Evolutionary conservation across 2,888 invertebrate genomes (phyloP).

Genomic region (Temnothorax ravouxi): DNA sequence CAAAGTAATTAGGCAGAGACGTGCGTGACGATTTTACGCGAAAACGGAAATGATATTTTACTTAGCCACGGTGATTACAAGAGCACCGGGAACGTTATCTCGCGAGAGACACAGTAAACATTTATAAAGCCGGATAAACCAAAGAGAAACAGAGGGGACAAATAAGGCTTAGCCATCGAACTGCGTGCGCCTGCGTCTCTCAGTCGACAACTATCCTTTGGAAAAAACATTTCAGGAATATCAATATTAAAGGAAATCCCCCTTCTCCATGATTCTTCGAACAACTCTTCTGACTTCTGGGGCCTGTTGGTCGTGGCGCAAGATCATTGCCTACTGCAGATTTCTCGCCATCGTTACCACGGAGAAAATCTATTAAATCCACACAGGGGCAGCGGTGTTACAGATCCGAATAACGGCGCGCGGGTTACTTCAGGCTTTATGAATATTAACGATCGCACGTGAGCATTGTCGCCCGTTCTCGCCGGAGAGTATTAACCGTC

Average conservation of each 20-base stretch:
- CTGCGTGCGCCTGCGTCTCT: not conserved
- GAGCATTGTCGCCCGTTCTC: constrained; percentile 32
- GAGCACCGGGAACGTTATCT: not conserved
- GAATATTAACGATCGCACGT: constrained; percentile 69
- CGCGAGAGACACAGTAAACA: not conserved
- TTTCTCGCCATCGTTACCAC: not conserved
- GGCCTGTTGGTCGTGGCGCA: not conserved
- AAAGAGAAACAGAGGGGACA: not conserved
- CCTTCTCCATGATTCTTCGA: not conserved
- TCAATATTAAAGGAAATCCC: not conserved
- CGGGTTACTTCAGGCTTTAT: constrained; percentile 62
- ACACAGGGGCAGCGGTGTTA: constrained; percentile 4
- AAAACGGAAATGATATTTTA: not conserved
- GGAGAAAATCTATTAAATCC: constrained; percentile 24
- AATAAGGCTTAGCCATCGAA: constrained; percentile 7
- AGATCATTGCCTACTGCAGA: not conserved
- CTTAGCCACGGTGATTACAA: not conserved
- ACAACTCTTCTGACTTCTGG: not conserved
- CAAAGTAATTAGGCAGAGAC: not conserved
- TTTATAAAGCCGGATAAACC: constrained; percentile 13
- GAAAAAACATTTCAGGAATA: not conserved
- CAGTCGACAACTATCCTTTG: not conserved
- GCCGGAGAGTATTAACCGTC: constrained; percentile 31
- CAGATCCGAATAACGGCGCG: constrained; percentile 32
- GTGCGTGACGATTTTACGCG: not conserved